Evolutionary conservation across 2,113 vertebrate species (phyloP).

Genomic region (Naja naja): DNA sequence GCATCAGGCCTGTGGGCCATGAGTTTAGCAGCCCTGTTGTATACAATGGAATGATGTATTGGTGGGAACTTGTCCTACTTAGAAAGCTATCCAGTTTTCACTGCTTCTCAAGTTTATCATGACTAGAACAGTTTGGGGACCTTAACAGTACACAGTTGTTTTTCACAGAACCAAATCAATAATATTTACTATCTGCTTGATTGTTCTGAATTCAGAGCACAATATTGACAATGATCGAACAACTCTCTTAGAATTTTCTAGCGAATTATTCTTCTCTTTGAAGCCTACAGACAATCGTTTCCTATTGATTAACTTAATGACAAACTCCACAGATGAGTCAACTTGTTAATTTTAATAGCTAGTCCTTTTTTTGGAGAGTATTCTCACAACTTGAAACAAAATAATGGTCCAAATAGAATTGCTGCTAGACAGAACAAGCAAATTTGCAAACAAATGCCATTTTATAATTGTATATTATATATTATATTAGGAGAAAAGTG

Average conservation of each 20-base stretch:
- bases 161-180: not conserved
- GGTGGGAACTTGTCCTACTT: not conserved
- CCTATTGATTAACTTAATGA: conserved; percentile 15
- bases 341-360: conserved; percentile 7
- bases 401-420: not conserved
- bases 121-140: not conserved
- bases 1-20: too few species aligned
- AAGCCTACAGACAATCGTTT: not conserved
- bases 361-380: not conserved
- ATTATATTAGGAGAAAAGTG: not conserved
- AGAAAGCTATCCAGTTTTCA: not conserved
- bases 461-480: not conserved
- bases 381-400: not conserved
- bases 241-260: not conserved
- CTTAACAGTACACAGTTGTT: not conserved
- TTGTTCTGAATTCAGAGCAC: conserved; percentile 8
- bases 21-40: too few species aligned
- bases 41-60: not conserved
- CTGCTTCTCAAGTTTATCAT: not conserved
- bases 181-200: not conserved
- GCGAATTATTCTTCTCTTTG: conserved; percentile 5
- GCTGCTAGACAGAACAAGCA: not conserved
- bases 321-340: not conserved
- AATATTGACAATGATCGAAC: conserved; percentile 3
- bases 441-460: not conserved